Evolutionary conservation across 2,888 invertebrate genomes (phyloP), one percentile per base, ranked within the genome.

Genomic region (Agrilus mali): DNA sequence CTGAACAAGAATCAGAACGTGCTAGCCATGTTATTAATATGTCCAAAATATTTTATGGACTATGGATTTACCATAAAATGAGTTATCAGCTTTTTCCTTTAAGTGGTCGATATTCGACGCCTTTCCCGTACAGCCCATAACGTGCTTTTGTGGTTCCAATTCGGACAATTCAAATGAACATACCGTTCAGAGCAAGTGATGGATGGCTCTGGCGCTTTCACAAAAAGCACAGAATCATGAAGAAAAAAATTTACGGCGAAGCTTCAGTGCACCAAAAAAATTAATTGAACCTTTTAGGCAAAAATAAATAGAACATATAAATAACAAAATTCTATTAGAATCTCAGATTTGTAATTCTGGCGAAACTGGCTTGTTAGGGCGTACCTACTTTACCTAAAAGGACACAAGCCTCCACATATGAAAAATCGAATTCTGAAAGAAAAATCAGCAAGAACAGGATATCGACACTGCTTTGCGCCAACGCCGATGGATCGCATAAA

Each of bases 41-140:
- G 31, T 31, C 32, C 3, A 38, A 49, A 34, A 2, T 44, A 33
- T 46, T 47, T 44, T 47, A 43, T 44, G 47, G 46, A 41, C 42
- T 46, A n/a, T n/a, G n/a, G n/a, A n/a, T n/a, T n/a, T n/a, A n/a
- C n/a, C n/a, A n/a, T n/a, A n/a, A n/a, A n/a, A n/a, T n/a, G n/a
- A n/a, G n/a, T n/a, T n/a, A n/a, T n/a, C n/a, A n/a, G n/a, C n/a
- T n/a, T n/a, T n/a, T n/a, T n/a, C n/a, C n/a, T n/a, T n/a, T n/a
- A n/a, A n/a, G n/a, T n/a, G n/a, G n/a, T n/a, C n/a, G n/a, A n/a
- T n/a, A n/a, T n/a, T n/a, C n/a, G n/a, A n/a, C n/a, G n/a, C n/a
- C n/a, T n/a, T n/a, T n/a, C n/a, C n/a, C n/a, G n/a, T 17, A 44
- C 40, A 35, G 14, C 40, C 17, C 3, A 17, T 5, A 17, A 17